Percentiles rank a stretch among this genome's conserved stretches.
Conservation (phyloP, 2,113 vertebrate genomes). For the Rafetus swinhoei region DNA sequence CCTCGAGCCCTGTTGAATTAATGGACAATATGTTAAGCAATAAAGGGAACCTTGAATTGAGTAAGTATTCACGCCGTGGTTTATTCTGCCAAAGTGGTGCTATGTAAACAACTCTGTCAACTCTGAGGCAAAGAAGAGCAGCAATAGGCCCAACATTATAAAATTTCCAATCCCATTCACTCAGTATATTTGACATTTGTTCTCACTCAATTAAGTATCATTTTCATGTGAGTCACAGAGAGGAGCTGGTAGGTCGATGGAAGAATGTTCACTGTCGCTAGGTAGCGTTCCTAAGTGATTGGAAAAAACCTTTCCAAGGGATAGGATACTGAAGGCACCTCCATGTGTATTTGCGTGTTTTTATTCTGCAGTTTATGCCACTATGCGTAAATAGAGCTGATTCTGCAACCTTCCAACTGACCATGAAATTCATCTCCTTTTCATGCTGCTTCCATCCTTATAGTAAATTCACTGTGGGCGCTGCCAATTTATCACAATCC, state of each 20-base stretch:
- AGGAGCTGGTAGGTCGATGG: not conserved
- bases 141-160: not conserved
- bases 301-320: not conserved
- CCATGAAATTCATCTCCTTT: not conserved
- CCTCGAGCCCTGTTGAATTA: not conserved
- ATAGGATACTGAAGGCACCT: rapidly evolving
- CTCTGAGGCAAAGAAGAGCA: not conserved
- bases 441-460: not conserved
- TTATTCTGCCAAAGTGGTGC: not conserved
- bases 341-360: not conserved
- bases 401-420: not conserved
- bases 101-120: not conserved
- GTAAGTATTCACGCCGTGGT: not conserved
- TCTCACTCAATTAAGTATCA: not conserved
- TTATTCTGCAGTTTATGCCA: not conserved
- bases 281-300: too few relatives aligned
- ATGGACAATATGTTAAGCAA: not conserved
- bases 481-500: not conserved
- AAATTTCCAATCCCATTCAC: not conserved
- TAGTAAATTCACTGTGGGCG: not conserved
- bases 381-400: slow-evolving; percentile 2
- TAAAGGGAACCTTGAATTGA: not conserved
- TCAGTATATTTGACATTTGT: not conserved
- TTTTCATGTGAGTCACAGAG: rapidly evolving
- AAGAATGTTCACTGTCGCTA: too few relatives aligned